Conservation (phyloP, 2,113 vertebrate genomes). For the Thamnophis sirtalis region DNA sequence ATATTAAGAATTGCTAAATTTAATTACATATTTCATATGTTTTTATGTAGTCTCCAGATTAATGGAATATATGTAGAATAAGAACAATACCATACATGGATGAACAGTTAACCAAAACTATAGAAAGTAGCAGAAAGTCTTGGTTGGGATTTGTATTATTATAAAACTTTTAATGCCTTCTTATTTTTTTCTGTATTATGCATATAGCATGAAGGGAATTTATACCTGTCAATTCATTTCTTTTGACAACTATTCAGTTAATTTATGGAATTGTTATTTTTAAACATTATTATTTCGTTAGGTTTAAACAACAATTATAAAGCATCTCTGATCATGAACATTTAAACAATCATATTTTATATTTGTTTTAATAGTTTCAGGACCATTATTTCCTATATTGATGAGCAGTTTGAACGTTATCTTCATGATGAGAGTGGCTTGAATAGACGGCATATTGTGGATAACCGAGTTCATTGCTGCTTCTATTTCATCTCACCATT, state of each 20-base stretch:
- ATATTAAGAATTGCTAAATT: not conserved
- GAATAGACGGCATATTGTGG: conserved; percentile 92
- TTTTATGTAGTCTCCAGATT: not conserved
- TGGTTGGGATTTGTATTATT: not conserved
- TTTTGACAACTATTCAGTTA: not conserved
- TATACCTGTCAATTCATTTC: not conserved
- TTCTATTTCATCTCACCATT: conserved; percentile 98
- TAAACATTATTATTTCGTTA: not conserved
- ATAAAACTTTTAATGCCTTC: not conserved
- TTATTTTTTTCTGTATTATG: not conserved
- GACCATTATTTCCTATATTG: conserved; percentile 96
- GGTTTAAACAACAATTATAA: not conserved
- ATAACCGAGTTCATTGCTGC: conserved; percentile 97
- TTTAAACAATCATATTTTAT: not conserved
- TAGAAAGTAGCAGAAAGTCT: not conserved
- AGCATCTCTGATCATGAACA: fast-evolving
- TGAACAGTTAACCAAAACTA: not conserved
- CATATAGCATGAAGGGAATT: not conserved
- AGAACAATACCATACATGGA: not conserved
- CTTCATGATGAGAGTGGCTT: conserved; percentile 96
- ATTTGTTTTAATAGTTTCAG: conserved; percentile 78
- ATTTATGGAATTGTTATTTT: not conserved
- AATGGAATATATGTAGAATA: not conserved
- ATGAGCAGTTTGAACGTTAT: conserved; percentile 97
- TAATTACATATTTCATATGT: not conserved